Evolutionary conservation across 2,113 vertebrate species (phyloP).

Genomic region (Periophthalmodon schlosseri): DNA sequence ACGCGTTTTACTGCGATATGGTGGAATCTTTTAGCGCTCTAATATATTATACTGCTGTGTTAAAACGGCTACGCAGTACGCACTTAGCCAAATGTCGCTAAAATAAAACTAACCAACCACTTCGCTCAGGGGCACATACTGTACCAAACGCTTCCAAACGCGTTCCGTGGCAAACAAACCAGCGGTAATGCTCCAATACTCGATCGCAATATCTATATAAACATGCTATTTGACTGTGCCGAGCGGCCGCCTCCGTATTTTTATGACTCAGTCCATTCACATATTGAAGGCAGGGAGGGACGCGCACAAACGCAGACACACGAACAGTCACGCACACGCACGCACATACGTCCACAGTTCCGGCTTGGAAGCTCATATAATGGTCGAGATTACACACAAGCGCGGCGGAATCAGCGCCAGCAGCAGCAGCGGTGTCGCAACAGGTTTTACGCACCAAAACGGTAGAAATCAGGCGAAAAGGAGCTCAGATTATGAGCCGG

Average conservation of each 20-base stretch:
- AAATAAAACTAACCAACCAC: constrained; percentile 2
- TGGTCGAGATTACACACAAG: constrained; percentile 57
- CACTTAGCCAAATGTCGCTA: constrained; percentile 16
- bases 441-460: constrained; percentile 65
- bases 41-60: neutral
- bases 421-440: constrained; percentile 59
- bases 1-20: neutral
- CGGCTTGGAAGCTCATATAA: constrained; percentile 60
- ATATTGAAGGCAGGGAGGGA: constrained; percentile 61
- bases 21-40: no score
- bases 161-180: neutral
- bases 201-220: constrained; percentile 33
- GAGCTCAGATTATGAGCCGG: neutral
- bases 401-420: constrained; percentile 46
- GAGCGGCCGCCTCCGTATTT: constrained; percentile 64
- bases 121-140: constrained; percentile 24
- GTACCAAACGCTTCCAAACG: constrained; percentile 6
- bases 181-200: neutral
- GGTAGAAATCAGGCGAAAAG: neutral
- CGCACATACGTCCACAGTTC: constrained; percentile 45
- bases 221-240: constrained; percentile 48
- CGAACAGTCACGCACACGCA: constrained; percentile 27
- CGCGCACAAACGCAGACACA: constrained; percentile 18
- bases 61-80: constrained; percentile 7
- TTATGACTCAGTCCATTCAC: constrained; percentile 76